A percentile compares a stretch with the other conserved stretches of the same genome.
Conservation (phyloP, 2,113 vertebrate genomes). For the Bungarus multicinctus region DNA sequence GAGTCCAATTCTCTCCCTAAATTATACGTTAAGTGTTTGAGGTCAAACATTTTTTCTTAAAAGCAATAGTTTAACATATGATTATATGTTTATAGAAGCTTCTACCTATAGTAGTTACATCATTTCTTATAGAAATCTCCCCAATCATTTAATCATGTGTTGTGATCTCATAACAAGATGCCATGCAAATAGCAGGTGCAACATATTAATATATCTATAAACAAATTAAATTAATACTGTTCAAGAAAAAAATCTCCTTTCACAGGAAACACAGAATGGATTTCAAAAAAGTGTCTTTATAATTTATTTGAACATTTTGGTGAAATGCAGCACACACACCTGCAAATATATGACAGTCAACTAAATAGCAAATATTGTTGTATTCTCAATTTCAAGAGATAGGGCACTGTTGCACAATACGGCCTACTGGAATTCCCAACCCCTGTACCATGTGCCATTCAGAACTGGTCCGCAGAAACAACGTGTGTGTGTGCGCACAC, state of each 20-base stretch:
- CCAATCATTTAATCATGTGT: conserved; percentile 51
- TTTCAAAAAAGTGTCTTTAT: neutral
- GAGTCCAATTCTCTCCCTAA: conserved; percentile 35
- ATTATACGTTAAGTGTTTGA: conserved; percentile 48
- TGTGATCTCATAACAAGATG: conserved; percentile 12
- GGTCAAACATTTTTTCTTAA: conserved; percentile 35
- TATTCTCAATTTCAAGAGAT: neutral
- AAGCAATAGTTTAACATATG: conserved; percentile 40
- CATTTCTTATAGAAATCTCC: conserved; percentile 31
- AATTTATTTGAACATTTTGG: neutral
- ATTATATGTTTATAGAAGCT: conserved; percentile 34
- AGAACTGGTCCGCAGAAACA: neutral
- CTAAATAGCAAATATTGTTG: neutral
- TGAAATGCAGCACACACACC: neutral
- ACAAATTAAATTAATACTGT: neutral
- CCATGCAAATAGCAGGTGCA: neutral
- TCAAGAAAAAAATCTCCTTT: neutral
- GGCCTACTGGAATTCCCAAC: neutral
- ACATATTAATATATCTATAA: fast-evolving
- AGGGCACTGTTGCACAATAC: neutral
- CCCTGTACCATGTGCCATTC: fast-evolving
- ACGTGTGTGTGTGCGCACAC: neutral
- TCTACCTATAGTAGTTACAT: conserved; percentile 7
- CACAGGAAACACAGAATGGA: neutral
- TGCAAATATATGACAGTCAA: neutral